These are phyloP conservation scores for Protaetia brevitarsis DNA, from an alignment of 1,140 invertebrate species.

Conservation along the genomic window DNA sequence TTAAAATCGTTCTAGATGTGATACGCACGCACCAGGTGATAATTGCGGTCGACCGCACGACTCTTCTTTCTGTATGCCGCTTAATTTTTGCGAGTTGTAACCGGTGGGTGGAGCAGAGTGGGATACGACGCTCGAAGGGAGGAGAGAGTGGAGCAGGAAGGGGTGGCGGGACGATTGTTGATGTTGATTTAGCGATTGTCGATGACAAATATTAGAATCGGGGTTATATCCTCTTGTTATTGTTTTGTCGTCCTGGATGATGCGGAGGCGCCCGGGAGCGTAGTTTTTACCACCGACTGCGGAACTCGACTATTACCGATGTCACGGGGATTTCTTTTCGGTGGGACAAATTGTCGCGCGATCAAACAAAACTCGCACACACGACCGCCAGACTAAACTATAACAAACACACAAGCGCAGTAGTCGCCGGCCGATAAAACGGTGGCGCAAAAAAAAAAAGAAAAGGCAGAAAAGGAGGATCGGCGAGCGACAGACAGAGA, in stretches of 20 bases:
- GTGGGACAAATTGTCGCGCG: slow-evolving; percentile 50
- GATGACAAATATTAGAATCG: no score
- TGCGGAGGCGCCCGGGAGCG: no score
- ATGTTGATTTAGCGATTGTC: no score
- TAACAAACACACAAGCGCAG: slow-evolving; percentile 44
- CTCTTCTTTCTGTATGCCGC: slow-evolving; percentile 50
- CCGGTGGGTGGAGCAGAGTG: slow-evolving; percentile 50
- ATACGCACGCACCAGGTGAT: slow-evolving; percentile 45
- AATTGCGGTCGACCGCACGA: slow-evolving; percentile 43
- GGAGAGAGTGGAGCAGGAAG: slow-evolving; percentile 25
- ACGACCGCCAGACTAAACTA: slow-evolving; percentile 17
- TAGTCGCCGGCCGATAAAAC: slow-evolving; percentile 24
- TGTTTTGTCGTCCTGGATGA: no score
- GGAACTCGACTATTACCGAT: slow-evolving; percentile 50
- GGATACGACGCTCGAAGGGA: slow-evolving; percentile 33
- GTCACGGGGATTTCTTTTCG: slow-evolving; percentile 51
- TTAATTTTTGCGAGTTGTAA: slow-evolving; percentile 57
- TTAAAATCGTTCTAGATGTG: slow-evolving; percentile 8
- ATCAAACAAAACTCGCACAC: slow-evolving; percentile 34
- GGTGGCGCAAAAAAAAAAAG: background rate
- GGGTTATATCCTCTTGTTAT: no score
- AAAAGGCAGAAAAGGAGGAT: background rate
- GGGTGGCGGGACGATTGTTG: background rate
- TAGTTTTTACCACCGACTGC: slow-evolving; percentile 48
- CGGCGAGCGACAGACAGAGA: no score